A percentile compares a stretch with the other conserved stretches of the same genome.
Evolutionary conservation across 2,797 vertebrate genomes (phyloP).

Genomic region (Pseudomugil gertrudae): DNA sequence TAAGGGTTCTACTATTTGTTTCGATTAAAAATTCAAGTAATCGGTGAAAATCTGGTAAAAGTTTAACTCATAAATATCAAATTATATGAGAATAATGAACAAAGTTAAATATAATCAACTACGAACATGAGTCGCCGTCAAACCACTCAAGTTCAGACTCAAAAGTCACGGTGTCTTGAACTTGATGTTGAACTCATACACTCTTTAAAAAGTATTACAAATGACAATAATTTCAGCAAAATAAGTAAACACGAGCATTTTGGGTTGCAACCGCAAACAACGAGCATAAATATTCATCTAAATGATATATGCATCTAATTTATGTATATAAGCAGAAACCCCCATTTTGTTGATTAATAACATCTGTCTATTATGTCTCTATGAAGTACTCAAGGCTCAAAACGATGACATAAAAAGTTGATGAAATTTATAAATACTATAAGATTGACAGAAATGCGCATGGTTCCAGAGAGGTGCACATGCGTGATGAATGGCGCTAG

Average conservation of each 20-base stretch:
- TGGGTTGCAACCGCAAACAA: neutral
- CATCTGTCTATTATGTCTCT: neutral
- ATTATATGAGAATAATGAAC: neutral
- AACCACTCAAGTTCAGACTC: slow-evolving; percentile 67
- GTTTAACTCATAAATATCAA: slow-evolving; percentile 6
- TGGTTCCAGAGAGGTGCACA: slow-evolving; percentile 35
- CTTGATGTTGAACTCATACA: slow-evolving; percentile 77
- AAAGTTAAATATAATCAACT: neutral
- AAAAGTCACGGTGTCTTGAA: slow-evolving; percentile 58
- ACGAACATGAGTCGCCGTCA: slow-evolving; percentile 3
- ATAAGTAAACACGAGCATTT: neutral
- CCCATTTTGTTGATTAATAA: neutral
- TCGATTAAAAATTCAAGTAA: neutral
- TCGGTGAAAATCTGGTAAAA: neutral
- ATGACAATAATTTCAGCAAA: slow-evolving; percentile 5
- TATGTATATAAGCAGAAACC: slow-evolving; percentile 3
- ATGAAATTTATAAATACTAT: slow-evolving; percentile 6
- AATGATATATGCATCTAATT: slow-evolving; percentile 12
- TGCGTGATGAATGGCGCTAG: slow-evolving; percentile 42
- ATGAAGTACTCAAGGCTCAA: neutral
- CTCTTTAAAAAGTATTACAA: slow-evolving; percentile 15
- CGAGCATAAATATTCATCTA: slow-evolving; percentile 2
- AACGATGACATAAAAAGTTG: neutral
- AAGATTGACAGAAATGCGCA: slow-evolving; percentile 3
- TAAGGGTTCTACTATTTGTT: neutral